These are phyloP conservation scores for Orthonevra nobilis DNA, from an alignment of 2,888 invertebrate species.

Conservation along the genomic window DNA sequence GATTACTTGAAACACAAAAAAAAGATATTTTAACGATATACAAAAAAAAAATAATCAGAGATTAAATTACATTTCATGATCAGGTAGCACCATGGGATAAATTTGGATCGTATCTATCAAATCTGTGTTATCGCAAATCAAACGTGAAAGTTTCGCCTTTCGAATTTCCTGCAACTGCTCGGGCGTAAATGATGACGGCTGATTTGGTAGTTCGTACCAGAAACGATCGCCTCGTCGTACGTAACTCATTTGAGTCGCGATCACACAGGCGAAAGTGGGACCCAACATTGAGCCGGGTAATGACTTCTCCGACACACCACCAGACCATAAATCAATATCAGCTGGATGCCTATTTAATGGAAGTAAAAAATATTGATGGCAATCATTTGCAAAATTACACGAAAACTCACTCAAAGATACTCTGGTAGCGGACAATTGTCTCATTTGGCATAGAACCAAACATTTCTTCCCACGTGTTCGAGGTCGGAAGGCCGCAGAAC, in stretches of 20 bases:
- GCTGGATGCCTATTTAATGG: slow-evolving; percentile 90
- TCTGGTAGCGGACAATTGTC: slow-evolving; percentile 89
- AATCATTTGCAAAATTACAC: slow-evolving; percentile 1
- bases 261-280: slow-evolving; percentile 95
- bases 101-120: slow-evolving; percentile 94
- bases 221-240: slow-evolving; percentile 94
- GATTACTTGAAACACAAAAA: slow-evolving; percentile 85
- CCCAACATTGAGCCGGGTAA: slow-evolving; percentile 95
- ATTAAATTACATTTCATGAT: slow-evolving; percentile 92
- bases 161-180: slow-evolving; percentile 92
- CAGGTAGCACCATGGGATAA: slow-evolving; percentile 95
- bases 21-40: not conserved
- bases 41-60: not conserved
- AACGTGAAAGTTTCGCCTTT: slow-evolving; percentile 88
- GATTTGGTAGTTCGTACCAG: slow-evolving; percentile 96
- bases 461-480: slow-evolving; percentile 88
- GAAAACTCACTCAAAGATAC: slow-evolving; percentile 88
- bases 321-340: slow-evolving; percentile 97
- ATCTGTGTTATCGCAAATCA: slow-evolving; percentile 96
- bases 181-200: slow-evolving; percentile 93
- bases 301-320: slow-evolving; percentile 94
- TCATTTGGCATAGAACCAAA: slow-evolving; percentile 94
- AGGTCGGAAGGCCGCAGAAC: slow-evolving; percentile 91
- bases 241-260: slow-evolving; percentile 95
- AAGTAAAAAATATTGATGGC: slow-evolving; percentile 5